Evolutionary conservation across 1,140 invertebrate species (phyloP), one percentile per base, ranked within the genome.

Genomic region (Drosophila varians): DNA sequence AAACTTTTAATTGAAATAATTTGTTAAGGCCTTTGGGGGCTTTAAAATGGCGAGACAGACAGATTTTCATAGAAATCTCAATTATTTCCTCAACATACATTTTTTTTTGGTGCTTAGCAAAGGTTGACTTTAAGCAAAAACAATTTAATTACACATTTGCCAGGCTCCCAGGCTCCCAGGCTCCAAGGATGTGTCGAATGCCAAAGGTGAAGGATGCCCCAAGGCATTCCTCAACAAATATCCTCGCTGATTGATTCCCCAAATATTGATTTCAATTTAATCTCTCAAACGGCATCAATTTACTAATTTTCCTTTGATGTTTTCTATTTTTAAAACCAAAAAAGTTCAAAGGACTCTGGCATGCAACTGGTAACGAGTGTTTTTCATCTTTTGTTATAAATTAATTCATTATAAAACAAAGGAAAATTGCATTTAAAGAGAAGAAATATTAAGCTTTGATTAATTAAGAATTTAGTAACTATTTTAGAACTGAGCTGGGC

Each of bases 1-100:
- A 84, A 84, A 87, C 80, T 84, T 84, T 86, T 84, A 84, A 84
- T 84, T 84, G 79, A 84, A 84, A 84, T 84, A 84, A 84, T 84
- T 84, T 78, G 72, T 84, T 86, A 73, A 53, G 60, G 52, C 65
- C 74, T 61, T 23, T 53, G 45, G 55, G 46, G 45, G 49, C 49
- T 40, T 40, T 16, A 45, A 26, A 16, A 47, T 61, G 54, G 28
- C 40, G 26, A 58, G 48, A 48, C 60, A 31, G 28, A 31, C 28
- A 31, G 9, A 31, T 9, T 16, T 64, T 21, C 5, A 42, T 7
- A 25, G 9, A 31, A 43, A 34, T 43, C 8, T 34, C 7, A 45
- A 54, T 28, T 11, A 55, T 23, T 38, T 38, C 16, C 36, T 8
- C 1, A 14, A 16, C 36, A 16, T 38, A 38, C 11, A 38, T 38